These are phyloP conservation scores for Muricea muricata DNA, from an alignment of 92 coral and sea anemone genomes.

Conservation along the genomic window DNA sequence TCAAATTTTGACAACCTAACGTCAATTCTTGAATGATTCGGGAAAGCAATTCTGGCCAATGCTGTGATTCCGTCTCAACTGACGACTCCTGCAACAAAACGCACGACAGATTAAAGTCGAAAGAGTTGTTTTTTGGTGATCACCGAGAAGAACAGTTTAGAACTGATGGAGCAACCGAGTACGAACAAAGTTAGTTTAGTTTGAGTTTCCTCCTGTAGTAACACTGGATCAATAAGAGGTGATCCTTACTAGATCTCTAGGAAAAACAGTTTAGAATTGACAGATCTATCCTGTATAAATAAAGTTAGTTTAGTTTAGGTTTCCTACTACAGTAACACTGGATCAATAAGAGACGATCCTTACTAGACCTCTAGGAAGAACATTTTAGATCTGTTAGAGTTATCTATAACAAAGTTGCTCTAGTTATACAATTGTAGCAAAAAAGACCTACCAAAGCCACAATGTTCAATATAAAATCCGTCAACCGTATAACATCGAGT, in stretches of 20 bases:
- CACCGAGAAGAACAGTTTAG: too few relatives aligned
- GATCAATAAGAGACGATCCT: too few relatives aligned
- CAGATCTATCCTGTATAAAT: too few relatives aligned
- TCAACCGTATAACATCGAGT: slow-evolving; percentile 79
- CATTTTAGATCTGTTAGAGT: background rate
- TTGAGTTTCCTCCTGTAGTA: too few relatives aligned
- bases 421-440: too few relatives aligned
- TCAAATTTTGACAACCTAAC: slow-evolving; percentile 77
- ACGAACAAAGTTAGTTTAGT: background rate
- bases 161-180: background rate
- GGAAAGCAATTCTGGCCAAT: slow-evolving; percentile 93
- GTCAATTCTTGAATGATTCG: slow-evolving; percentile 87
- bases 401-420: background rate
- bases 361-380: background rate
- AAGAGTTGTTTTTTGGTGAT: too few relatives aligned
- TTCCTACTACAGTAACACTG: too few relatives aligned
- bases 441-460: slow-evolving; percentile 91
- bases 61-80: slow-evolving; percentile 88
- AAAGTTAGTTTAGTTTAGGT: too few relatives aligned
- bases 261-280: too few relatives aligned
- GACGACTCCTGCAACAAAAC: slow-evolving; percentile 78
- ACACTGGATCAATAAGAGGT: too few relatives aligned
- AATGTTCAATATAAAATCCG: slow-evolving; percentile 85
- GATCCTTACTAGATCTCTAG: too few relatives aligned
- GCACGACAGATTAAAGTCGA: too few relatives aligned